These are phyloP conservation scores for Tachina lurida DNA, from an alignment of 2,888 invertebrate genomes.

Conservation along the genomic window DNA sequence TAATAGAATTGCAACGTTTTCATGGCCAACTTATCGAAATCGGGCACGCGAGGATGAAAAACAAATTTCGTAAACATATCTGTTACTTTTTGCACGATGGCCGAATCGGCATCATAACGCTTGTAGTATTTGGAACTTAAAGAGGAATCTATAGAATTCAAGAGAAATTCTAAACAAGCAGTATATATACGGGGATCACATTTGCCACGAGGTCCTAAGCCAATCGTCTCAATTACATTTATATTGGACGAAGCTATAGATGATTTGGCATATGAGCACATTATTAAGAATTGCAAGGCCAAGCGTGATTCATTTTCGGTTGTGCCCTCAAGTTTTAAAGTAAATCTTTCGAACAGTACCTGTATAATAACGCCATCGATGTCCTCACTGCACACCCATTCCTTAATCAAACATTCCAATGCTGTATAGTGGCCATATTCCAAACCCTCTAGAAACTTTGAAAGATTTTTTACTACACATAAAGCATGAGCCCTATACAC, in stretches of 20 bases:
- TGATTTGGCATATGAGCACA: constrained; percentile 88
- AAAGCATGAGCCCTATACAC: constrained; percentile 83
- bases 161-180: constrained; percentile 79
- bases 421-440: constrained; percentile 86
- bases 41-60: constrained; percentile 82
- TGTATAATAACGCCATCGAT: constrained; percentile 85
- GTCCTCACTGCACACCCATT: constrained; percentile 85
- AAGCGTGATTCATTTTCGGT: constrained; percentile 88
- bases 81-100: constrained; percentile 79
- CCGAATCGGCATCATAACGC: constrained; percentile 77
- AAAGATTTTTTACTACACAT: constrained; percentile 85
- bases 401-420: constrained; percentile 85
- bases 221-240: constrained; percentile 88
- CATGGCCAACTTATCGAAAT: constrained; percentile 84
- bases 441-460: constrained; percentile 84
- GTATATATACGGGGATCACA: constrained; percentile 80
- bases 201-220: constrained; percentile 84
- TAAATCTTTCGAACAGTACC: constrained; percentile 93
- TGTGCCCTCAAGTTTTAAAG: constrained; percentile 88
- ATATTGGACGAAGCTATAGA: constrained; percentile 88
- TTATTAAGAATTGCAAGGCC: constrained; percentile 90
- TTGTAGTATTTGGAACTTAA: constrained; percentile 80
- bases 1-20: constrained; percentile 85
- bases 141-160: constrained; percentile 80
- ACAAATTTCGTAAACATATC: constrained; percentile 84